phyloP scores from a whole-genome alignment of 2,113 vertebrate genomes.

The Scomber scombrus region DNA sequence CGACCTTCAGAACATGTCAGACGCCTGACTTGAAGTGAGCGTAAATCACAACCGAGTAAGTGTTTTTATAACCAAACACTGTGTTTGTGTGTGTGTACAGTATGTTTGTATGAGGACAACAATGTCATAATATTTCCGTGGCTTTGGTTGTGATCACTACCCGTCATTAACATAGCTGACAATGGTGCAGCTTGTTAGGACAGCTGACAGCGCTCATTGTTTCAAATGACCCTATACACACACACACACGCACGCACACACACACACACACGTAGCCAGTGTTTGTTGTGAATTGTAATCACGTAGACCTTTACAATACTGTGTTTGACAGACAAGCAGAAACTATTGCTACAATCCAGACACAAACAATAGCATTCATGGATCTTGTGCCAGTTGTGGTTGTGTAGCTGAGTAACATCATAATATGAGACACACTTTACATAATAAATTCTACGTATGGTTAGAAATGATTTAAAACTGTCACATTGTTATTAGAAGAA shows the following conservation, averaged over 20 bases:
- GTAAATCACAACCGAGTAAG: conserved; percentile 60
- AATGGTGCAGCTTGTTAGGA: background rate
- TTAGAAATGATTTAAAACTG: conserved; percentile 8
- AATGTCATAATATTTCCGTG: conserved; percentile 10
- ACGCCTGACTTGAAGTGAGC: conserved; percentile 34
- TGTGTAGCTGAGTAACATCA: conserved; percentile 23
- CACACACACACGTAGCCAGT: no score
- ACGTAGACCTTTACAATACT: background rate
- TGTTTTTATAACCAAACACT: conserved; percentile 36
- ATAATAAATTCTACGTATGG: background rate
- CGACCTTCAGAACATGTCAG: conserved; percentile 74
- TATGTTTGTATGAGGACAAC: conserved; percentile 36
- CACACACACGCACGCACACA: background rate
- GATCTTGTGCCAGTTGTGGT: conserved; percentile 17
- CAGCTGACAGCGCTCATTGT: background rate
- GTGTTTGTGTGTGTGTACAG: background rate
- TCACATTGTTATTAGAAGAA: background rate
- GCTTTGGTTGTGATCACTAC: conserved; percentile 3
- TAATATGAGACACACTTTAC: background rate
- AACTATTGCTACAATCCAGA: conserved; percentile 24
- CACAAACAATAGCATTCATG: conserved; percentile 42
- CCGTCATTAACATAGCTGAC: background rate
- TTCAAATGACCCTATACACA: conserved; percentile 3
- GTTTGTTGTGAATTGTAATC: no score
- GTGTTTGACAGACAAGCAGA: conserved; percentile 44